Base-by-base conservation (phyloP, 53 echinoderm and acorn worm genomes). In the Echinarachnius parma region DNA sequence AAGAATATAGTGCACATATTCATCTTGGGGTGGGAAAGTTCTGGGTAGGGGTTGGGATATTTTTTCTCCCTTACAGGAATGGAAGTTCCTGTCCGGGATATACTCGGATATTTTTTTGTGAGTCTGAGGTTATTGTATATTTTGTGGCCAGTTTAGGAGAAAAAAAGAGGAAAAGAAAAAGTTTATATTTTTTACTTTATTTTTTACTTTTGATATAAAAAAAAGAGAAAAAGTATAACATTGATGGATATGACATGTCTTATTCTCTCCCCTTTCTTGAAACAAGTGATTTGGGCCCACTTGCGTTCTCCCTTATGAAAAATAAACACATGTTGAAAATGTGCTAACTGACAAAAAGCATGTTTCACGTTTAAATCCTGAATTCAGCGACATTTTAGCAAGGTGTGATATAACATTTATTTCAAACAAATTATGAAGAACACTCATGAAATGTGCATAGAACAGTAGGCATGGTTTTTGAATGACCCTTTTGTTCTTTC, bases 161-260 rank as follows among this genome's bases (percentile, higher is more conserved):
- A 36, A 54, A 53, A 70, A 46, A 65, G 66, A 66, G 29, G 48
- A 31, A 46, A 59, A 62, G 14, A n/a, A 46, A 70, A 54, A 70
- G 32, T 70, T 70, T 70, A 70, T 70, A 70, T 70, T 70, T 70
- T 54, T 70, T 70, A 70, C 70, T 70, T 70, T 70, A 70, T 70
- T 70, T 70, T 70, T 70, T 70, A 70, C 70, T 70, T 70, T 70
- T 70, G 53, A 70, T 70, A 70, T 34, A 70, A 70, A 70, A 70
- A 10, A 64, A 70, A 5, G 29, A 57, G 27, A 57, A 57, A 57
- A 25, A 3, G 16, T 5, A 57, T 8, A 5, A 57, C 16, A 24
- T 5, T 24, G 7, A 7, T 26, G 57, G 2, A 50, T 4, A 10
- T 16, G 20, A 10, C 13, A 10, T 50, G 52, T 50, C 4, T 8